Evolutionary conservation across 1,140 invertebrate species (phyloP).

Genomic region (Penaeus vannamei): DNA sequence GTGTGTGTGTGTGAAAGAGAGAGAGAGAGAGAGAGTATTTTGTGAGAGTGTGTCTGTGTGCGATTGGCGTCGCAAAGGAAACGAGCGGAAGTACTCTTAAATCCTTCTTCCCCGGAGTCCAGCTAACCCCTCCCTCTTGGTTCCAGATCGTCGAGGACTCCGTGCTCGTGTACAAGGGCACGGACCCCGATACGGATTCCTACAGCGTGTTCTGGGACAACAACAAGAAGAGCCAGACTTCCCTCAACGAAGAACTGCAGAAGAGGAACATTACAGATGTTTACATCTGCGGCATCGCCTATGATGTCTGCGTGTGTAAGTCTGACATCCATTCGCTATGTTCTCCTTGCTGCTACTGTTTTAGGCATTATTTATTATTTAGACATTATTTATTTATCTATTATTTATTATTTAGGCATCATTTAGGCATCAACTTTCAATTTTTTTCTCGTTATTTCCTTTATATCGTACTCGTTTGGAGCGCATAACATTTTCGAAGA

Average conservation of each 20-base stretch:
- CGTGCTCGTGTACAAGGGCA: constrained; percentile 93
- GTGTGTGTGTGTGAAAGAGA: constrained; percentile 54
- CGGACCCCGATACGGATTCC: constrained; percentile 94
- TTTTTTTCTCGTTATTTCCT: not conserved
- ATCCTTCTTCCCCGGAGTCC: not conserved
- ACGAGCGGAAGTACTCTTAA: not conserved
- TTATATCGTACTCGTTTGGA: too few species aligned
- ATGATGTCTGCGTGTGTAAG: constrained; percentile 95
- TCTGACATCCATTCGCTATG: not conserved
- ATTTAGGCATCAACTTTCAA: not conserved
- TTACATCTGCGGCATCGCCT: constrained; percentile 95
- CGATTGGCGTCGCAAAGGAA: not conserved
- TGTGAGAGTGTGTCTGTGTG: not conserved
- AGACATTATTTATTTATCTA: not conserved
- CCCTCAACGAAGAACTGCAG: constrained; percentile 84
- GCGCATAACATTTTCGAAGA: too few species aligned
- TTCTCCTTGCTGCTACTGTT: not conserved
- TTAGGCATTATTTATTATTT: not conserved
- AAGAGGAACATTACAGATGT: constrained; percentile 89
- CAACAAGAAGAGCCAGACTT: constrained; percentile 89
- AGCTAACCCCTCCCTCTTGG: not conserved
- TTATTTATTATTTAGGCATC: not conserved
- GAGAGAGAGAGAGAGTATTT: constrained; percentile 79
- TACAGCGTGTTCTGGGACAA: constrained; percentile 99
- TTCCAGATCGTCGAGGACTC: constrained; percentile 79